phyloP scores from a whole-genome alignment of 2,797 vertebrate genomes.

The Micrastur ruficollis region DNA sequence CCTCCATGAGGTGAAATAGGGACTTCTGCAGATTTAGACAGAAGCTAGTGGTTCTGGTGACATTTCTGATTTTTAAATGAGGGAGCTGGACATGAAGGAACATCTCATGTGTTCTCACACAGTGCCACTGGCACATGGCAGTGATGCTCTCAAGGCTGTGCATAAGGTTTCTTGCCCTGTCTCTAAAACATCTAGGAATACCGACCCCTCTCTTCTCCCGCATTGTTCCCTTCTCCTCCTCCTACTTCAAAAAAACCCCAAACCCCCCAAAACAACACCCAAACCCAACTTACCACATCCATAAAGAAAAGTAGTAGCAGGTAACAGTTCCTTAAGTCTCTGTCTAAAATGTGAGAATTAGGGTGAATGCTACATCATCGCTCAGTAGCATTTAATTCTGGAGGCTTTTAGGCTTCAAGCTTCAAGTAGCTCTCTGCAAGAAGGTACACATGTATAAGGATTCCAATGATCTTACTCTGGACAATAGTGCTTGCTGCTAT shows the following conservation, averaged over 20 bases:
- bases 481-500: not conserved
- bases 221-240: not conserved
- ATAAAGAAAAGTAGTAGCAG: not conserved
- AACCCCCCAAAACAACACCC: not conserved
- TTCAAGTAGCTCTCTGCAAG: not conserved
- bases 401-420: not conserved
- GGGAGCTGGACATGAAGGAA: not conserved
- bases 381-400: not conserved
- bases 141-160: not conserved
- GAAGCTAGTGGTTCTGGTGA: not conserved
- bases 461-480: not conserved
- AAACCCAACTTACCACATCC: not conserved
- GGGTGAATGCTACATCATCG: rapidly evolving
- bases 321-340: not conserved
- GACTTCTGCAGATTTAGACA: not conserved
- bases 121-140: not conserved
- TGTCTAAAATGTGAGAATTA: not conserved
- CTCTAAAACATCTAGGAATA: not conserved
- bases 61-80: not conserved
- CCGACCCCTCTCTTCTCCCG: not conserved
- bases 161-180: not conserved
- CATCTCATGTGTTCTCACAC: not conserved
- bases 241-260: not conserved
- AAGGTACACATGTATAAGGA: not conserved
- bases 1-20: not conserved